phyloP scores from a whole-genome alignment of 2,113 vertebrate species.

The Pycnonotus jocosus region DNA sequence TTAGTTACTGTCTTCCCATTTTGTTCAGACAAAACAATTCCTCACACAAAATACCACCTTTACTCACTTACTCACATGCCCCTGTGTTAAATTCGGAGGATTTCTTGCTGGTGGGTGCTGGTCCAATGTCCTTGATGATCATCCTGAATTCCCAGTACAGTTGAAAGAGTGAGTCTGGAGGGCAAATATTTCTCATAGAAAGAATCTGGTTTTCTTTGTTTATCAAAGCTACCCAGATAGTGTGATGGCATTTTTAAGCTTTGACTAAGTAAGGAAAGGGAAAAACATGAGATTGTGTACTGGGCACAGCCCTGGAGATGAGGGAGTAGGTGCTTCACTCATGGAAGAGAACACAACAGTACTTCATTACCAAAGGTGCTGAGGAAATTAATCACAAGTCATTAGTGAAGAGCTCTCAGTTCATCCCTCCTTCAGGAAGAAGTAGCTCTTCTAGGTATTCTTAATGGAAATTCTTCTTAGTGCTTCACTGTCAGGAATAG shows the following conservation, averaged over 20 bases:
- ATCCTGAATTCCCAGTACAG: background rate
- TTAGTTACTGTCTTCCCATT: background rate
- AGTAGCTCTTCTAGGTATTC: background rate
- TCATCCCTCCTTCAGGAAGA: background rate
- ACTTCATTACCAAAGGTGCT: background rate
- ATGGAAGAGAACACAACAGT: background rate
- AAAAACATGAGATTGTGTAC: fast-evolving
- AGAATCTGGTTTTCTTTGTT: background rate
- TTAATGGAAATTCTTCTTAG: background rate
- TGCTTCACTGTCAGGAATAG: background rate
- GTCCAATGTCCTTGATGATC: background rate
- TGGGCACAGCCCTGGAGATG: background rate
- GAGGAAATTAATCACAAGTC: conserved; percentile 2
- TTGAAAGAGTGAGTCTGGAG: background rate
- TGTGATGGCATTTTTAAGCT: background rate
- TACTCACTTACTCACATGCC: background rate
- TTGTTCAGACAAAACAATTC: background rate
- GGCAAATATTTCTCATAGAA: background rate
- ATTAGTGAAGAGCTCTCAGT: background rate
- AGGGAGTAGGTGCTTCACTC: background rate
- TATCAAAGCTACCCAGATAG: background rate
- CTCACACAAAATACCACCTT: background rate
- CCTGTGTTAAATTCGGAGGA: background rate
- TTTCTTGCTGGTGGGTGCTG: background rate
- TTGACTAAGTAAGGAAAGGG: background rate